These are phyloP conservation scores for Aurelia aurita DNA, from an alignment of 30 jellyfish, hydroid and myxozoan species.

Conservation along the genomic window DNA sequence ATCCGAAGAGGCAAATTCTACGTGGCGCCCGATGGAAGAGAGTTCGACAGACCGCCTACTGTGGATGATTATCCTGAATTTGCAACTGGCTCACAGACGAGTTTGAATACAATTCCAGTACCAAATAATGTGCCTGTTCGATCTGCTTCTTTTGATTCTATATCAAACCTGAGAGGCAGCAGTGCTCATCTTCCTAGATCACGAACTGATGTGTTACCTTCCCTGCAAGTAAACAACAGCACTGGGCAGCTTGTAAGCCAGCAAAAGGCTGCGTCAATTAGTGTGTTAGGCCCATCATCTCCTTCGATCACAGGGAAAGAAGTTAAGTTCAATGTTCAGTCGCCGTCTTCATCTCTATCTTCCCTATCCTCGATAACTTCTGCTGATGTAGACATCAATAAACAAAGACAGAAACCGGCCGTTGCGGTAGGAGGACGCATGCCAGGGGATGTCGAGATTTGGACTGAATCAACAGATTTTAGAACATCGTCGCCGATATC, in stretches of 20 bases:
- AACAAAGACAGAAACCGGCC: neutral
- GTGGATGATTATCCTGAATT: conserved; percentile 71
- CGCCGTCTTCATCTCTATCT: conserved; percentile 91
- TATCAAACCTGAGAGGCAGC: conserved; percentile 38
- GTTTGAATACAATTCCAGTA: conserved; percentile 14
- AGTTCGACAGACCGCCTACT: conserved; percentile 81
- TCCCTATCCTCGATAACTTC: conserved; percentile 88
- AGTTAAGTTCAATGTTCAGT: conserved; percentile 26
- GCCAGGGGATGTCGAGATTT: conserved; percentile 57
- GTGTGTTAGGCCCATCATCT: conserved; percentile 6
- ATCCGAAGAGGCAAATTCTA: conserved; percentile 79
- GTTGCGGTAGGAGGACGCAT: conserved; percentile 16
- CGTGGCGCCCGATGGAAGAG: conserved; percentile 88
- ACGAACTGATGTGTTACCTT: conserved; percentile 78
- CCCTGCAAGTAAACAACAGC: conserved; percentile 44
- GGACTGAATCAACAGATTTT: conserved; percentile 78
- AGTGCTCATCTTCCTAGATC: conserved; percentile 79
- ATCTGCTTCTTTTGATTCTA: conserved; percentile 66
- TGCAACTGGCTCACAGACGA: conserved; percentile 61
- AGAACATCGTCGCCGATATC: conserved; percentile 68
- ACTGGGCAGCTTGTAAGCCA: conserved; percentile 22
- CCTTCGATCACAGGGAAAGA: conserved; percentile 20
- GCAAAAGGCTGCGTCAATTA: conserved; percentile 1
- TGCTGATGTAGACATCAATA: conserved; percentile 18
- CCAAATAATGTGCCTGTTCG: conserved; percentile 32